Evolutionary conservation across 2,113 vertebrate species (phyloP).

Genomic region (Poeciliopsis prolifica): DNA sequence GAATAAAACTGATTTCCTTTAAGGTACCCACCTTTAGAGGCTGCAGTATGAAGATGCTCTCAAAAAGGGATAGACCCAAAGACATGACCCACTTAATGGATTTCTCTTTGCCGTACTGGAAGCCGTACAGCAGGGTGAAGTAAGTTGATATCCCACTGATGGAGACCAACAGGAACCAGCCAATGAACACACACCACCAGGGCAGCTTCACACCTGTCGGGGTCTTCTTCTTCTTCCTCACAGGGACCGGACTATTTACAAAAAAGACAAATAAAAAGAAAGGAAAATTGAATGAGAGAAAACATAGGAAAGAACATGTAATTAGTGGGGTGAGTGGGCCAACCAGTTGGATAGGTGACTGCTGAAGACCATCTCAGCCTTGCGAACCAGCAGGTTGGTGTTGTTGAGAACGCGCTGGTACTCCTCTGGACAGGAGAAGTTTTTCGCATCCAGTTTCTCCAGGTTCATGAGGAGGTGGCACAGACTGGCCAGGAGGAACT

Average conservation of each 20-base stretch:
- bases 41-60: constrained; percentile 86
- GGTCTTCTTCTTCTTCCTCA: constrained; percentile 52
- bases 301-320: background rate
- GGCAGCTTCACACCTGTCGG: constrained; percentile 72
- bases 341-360: constrained; percentile 74
- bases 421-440: constrained; percentile 61
- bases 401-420: constrained; percentile 55
- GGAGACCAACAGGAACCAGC: constrained; percentile 81
- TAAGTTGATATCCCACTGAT: constrained; percentile 83
- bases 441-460: constrained; percentile 64
- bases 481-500: constrained; percentile 74
- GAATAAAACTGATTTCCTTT: background rate
- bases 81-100: constrained; percentile 84
- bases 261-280: background rate
- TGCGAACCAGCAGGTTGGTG: constrained; percentile 67
- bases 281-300: background rate
- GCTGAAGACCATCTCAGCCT: constrained; percentile 75
- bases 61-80: constrained; percentile 82
- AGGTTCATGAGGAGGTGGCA: constrained; percentile 69
- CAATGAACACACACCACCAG: constrained; percentile 85
- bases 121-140: constrained; percentile 84
- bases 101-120: constrained; percentile 79
- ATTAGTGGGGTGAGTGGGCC: constrained; percentile 6
- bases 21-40: constrained; percentile 79
- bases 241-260: constrained; percentile 42